Evolutionary conservation across 1,140 invertebrate species (phyloP), one percentile per base, ranked within the genome.

Genomic region (Sarcophaga bullata): DNA sequence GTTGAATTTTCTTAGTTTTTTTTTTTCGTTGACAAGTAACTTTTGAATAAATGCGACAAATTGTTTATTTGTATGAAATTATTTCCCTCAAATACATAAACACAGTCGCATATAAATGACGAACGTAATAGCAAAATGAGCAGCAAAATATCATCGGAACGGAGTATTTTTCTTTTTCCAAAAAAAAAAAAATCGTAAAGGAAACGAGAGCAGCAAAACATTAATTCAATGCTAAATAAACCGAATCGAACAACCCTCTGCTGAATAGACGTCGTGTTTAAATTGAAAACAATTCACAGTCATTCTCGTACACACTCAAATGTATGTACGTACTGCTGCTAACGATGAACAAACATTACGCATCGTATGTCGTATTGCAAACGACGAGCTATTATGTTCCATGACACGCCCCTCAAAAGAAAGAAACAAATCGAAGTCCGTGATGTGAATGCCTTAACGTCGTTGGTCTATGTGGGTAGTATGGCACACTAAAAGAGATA

Each of bases 21-120:
- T 37, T 37, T 37, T 37, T 37, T 37, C 4, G 25, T 68, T 68
- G 62, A 68, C 62, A 68, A 25, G 17, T 68, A 19, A 68, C 62
- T 68, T 68, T 68, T 68, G 62, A 68, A 19, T 68, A 68, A 68
- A 68, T 68, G 62, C 62, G 62, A 68, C 62, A 68, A 68, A 68
- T 68, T 68, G 62, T 68, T 68, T 68, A 25, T 68, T 68, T 68
- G 17, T 58, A 58, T n/a, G 9, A 68, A 68, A 68, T 68, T 25
- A 19, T 52, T 52, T 68, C n/a, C 5, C 6, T 68, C 54, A 13
- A 13, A 58, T n/a, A 58, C 54, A 58, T n/a, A n/a, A 58, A 58
- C 54, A 58, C 13, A 3, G 62, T 19, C 19, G 17, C n/a, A n/a
- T 7, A 68, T 17, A 68, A 15, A 68, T 25, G 25, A 37, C n/a